Percentiles rank a stretch among this genome's conserved stretches.
phyloP scores from a whole-genome alignment of 1,140 invertebrate genomes.

The Meloidogyne hapla region DNA sequence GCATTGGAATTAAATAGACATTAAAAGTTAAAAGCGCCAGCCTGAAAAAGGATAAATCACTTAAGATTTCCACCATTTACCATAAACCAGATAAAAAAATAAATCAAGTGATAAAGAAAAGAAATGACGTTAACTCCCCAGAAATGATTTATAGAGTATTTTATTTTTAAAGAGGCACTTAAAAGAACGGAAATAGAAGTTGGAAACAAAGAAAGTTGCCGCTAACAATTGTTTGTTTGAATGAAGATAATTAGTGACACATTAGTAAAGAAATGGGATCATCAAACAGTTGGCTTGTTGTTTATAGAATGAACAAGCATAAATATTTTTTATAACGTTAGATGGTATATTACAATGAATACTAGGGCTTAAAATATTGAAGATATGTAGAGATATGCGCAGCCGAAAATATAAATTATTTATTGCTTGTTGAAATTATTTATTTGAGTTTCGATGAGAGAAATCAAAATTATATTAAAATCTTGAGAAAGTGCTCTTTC shows the following conservation, averaged over 20 bases:
- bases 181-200: not conserved
- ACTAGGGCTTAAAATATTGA: too few relatives aligned
- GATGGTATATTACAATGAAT: too few relatives aligned
- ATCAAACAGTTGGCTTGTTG: not conserved
- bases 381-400: too few relatives aligned
- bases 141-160: slow-evolving; percentile 6
- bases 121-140: not conserved
- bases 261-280: not conserved
- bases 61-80: too few relatives aligned
- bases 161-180: not conserved
- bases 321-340: not conserved
- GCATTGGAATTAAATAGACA: not conserved
- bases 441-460: too few relatives aligned
- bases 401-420: too few relatives aligned
- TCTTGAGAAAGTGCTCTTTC: too few relatives aligned
- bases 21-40: not conserved
- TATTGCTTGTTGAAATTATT: too few relatives aligned
- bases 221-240: not conserved
- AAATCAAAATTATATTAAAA: too few relatives aligned
- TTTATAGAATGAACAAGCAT: not conserved
- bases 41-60: not conserved
- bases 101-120: not conserved
- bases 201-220: not conserved
- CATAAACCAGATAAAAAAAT: too few relatives aligned
- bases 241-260: not conserved